Conservation (phyloP, 2,797 vertebrate genomes). For the Coluber constrictor region DNA sequence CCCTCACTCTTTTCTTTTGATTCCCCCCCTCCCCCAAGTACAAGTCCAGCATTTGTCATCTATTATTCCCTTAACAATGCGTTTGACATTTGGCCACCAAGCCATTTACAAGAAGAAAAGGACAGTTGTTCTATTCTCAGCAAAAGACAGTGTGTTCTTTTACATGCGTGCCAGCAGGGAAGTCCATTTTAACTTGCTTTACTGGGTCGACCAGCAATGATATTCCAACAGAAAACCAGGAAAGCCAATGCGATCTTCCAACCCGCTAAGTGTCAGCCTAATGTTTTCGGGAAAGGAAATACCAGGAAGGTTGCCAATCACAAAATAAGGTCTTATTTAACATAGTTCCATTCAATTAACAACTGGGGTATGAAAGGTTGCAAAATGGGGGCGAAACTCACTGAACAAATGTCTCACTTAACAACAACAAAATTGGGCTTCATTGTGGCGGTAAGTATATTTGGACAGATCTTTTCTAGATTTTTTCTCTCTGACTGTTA, state of each 20-base stretch:
- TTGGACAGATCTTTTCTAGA: neutral
- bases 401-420: neutral
- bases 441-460: neutral
- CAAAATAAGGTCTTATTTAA: neutral
- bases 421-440: neutral
- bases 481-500: neutral
- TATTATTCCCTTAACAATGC: slow-evolving; percentile 34
- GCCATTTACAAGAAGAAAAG: slow-evolving; percentile 1
- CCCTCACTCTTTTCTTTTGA: slow-evolving; percentile 23
- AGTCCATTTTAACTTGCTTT: neutral
- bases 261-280: neutral
- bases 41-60: slow-evolving; percentile 28
- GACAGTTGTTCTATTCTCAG: neutral
- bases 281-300: neutral
- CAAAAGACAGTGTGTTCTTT: neutral
- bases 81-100: slow-evolving; percentile 27
- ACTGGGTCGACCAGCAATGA: neutral
- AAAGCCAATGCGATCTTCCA: neutral
- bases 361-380: neutral
- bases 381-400: neutral
- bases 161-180: neutral
- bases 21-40: neutral
- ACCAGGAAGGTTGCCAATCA: neutral
- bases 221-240: neutral
- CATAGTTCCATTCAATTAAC: neutral